Evolutionary conservation across 2,888 invertebrate species (phyloP).

Genomic region (Meghimatium bilineatum): DNA sequence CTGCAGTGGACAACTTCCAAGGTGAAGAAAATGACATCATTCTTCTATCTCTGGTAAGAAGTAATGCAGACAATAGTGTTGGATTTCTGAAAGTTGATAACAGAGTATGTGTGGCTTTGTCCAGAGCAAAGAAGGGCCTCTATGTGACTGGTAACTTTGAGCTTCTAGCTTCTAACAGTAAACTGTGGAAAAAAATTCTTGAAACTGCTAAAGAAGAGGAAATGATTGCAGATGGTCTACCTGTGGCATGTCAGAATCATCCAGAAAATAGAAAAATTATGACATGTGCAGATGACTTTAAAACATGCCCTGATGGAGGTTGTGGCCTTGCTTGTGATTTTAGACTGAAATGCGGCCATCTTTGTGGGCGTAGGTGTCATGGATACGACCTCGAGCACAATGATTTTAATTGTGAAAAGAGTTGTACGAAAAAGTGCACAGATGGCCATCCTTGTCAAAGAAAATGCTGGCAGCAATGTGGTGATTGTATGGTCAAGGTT

Average conservation of each 20-base stretch:
- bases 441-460: conserved; percentile 35
- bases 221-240: conserved; percentile 36
- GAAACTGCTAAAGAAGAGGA: conserved; percentile 32
- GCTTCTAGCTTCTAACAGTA: conserved; percentile 43
- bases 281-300: conserved; percentile 43
- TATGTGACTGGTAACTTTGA: conserved; percentile 73
- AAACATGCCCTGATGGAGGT: conserved; percentile 47
- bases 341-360: conserved; percentile 45
- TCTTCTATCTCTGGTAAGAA: conserved; percentile 75
- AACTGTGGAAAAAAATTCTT: conserved; percentile 47
- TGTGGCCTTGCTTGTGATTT: conserved; percentile 41
- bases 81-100: conserved; percentile 69
- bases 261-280: conserved; percentile 10
- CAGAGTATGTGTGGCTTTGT: conserved; percentile 75
- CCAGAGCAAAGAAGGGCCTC: conserved; percentile 74
- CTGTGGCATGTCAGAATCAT: conserved; percentile 47
- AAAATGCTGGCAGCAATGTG: conserved; percentile 36
- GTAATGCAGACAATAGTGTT: conserved; percentile 65
- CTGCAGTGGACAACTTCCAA: conserved; percentile 75
- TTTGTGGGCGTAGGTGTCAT: conserved; percentile 47
- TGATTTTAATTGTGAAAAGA: conserved; percentile 24
- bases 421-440: conserved; percentile 22
- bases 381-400: conserved; percentile 42
- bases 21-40: conserved; percentile 77
- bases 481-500: conserved; percentile 3